Evolutionary conservation across 2,888 invertebrate genomes (phyloP).

Genomic region (Dolomedes plantarius): DNA sequence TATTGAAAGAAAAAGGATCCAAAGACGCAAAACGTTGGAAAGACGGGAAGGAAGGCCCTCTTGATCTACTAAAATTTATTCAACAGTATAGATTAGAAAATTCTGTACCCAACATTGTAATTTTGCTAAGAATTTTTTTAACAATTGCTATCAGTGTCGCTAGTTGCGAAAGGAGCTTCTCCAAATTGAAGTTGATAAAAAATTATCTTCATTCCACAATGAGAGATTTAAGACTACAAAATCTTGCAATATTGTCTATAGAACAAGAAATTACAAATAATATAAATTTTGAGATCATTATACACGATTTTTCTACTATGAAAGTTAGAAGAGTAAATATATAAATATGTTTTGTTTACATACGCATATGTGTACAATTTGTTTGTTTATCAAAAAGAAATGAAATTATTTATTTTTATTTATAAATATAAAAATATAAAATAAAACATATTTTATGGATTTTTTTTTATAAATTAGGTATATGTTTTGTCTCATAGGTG

Average conservation of each 20-base stretch:
- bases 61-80: background rate
- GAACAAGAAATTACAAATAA: background rate
- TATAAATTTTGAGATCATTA: constrained; percentile 1
- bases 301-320: background rate
- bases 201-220: background rate
- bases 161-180: background rate
- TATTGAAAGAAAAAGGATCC: background rate
- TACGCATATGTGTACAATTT: too few relatives aligned
- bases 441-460: too few relatives aligned
- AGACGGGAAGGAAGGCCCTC: background rate
- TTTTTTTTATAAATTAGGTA: too few relatives aligned
- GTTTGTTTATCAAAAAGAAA: too few relatives aligned
- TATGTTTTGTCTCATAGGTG: too few relatives aligned
- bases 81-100: background rate
- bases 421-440: too few relatives aligned
- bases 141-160: background rate
- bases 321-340: background rate
- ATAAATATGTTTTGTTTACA: too few relatives aligned
- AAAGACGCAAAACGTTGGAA: too few relatives aligned
- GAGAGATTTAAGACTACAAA: too few relatives aligned
- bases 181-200: background rate
- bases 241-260: background rate
- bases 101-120: background rate
- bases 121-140: background rate
- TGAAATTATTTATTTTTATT: too few relatives aligned